These are phyloP conservation scores for Tenthredo scrophulariae DNA, from an alignment of 2,888 invertebrate genomes.

Conservation along the genomic window DNA sequence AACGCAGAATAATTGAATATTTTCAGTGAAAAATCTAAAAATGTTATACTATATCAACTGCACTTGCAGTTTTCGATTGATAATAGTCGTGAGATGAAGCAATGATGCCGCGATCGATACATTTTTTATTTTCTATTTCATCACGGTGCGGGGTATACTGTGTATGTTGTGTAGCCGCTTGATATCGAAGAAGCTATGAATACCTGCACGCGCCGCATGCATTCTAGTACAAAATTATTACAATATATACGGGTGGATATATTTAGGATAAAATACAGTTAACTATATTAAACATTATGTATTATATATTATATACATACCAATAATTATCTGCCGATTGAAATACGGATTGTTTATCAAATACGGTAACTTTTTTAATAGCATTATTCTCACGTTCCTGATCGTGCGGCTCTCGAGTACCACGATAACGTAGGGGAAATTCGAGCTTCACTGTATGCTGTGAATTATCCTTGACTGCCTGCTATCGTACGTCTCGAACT, in stretches of 20 bases:
- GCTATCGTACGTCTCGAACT: neutral
- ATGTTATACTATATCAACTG: neutral
- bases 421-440: neutral
- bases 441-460: neutral
- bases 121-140: neutral
- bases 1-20: neutral
- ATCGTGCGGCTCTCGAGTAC: neutral
- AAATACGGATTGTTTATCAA: neutral
- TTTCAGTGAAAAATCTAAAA: neutral
- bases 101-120: neutral
- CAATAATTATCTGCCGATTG: neutral
- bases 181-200: neutral
- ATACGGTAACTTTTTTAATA: constrained; percentile 24
- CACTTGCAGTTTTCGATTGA: neutral
- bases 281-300: neutral
- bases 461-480: constrained; percentile 7
- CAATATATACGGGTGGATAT: neutral
- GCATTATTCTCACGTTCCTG: constrained; percentile 11
- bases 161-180: neutral
- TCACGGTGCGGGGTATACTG: neutral
- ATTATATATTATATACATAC: constrained; percentile 9
- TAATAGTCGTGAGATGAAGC: neutral
- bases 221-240: neutral
- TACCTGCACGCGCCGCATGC: neutral
- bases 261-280: neutral